Conservation (phyloP, 2,113 vertebrate species). For the Dunckerocampus dactyliophorus region DNA sequence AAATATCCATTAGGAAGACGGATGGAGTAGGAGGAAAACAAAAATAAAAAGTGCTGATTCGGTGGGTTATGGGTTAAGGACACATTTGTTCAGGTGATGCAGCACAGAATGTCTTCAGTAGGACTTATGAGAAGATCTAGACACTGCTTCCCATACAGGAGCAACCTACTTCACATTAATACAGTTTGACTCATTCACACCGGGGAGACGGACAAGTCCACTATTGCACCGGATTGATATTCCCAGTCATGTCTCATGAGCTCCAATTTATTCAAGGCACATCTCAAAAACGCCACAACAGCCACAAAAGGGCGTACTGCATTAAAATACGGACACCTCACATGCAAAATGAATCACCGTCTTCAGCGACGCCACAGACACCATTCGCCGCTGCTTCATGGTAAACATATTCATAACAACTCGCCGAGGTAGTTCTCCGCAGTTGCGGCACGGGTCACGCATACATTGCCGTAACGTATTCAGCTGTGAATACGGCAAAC, state of each 20-base stretch:
- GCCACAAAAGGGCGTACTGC: constrained; percentile 56
- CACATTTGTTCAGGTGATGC: too few species aligned
- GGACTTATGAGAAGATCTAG: too few species aligned
- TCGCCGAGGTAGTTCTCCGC: constrained; percentile 45
- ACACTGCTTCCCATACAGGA: neutral
- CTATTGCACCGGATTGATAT: constrained; percentile 60
- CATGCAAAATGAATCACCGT: constrained; percentile 44
- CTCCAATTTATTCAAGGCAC: constrained; percentile 69
- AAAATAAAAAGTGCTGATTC: constrained; percentile 62
- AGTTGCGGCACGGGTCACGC: constrained; percentile 32
- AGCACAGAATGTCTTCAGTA: too few species aligned
- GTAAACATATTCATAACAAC: constrained; percentile 63
- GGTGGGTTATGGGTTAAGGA: constrained; percentile 18
- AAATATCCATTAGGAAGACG: constrained; percentile 68
- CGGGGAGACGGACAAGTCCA: constrained; percentile 7
- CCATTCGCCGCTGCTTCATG: constrained; percentile 23
- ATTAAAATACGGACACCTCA: constrained; percentile 53
- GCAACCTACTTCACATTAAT: constrained; percentile 22
- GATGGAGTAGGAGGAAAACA: constrained; percentile 65
- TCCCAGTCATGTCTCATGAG: constrained; percentile 68
- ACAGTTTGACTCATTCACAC: constrained; percentile 25
- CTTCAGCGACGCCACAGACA: constrained; percentile 25
- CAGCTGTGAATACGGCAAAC: constrained; percentile 4
- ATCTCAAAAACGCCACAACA: constrained; percentile 58
- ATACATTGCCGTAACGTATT: constrained; percentile 29